Evolutionary conservation across 2,797 vertebrate genomes (phyloP).

Genomic region (Ispidina picta): DNA sequence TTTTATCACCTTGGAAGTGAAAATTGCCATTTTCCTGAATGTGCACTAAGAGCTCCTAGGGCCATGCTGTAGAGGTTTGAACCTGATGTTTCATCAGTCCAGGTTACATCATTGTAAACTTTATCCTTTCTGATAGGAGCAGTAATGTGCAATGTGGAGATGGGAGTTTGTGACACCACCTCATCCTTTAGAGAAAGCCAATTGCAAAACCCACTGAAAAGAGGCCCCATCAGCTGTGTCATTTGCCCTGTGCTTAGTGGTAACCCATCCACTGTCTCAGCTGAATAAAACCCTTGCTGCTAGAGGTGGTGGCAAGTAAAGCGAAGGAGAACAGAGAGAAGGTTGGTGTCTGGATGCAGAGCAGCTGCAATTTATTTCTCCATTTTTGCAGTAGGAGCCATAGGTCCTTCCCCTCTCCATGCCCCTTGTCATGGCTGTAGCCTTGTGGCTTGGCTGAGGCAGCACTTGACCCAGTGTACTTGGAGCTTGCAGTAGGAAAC

Average conservation of each 20-base stretch:
- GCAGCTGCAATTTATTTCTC: not conserved
- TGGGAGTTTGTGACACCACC: not conserved
- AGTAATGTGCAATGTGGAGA: accelerated
- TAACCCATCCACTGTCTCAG: not conserved
- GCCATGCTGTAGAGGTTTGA: not conserved
- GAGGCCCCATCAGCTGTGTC: accelerated
- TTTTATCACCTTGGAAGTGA: not conserved
- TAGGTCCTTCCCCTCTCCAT: not conserved
- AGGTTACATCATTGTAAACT: not conserved
- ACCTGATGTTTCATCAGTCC: not conserved
- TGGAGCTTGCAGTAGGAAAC: not conserved
- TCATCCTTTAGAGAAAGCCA: not conserved
- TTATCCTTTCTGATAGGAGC: not conserved
- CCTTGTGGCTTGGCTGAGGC: not conserved
- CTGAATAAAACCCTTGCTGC: not conserved
- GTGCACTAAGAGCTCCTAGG: not conserved
- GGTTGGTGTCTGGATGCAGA: not conserved
- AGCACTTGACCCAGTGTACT: not conserved
- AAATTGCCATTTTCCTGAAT: not conserved
- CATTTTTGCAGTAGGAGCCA: not conserved
- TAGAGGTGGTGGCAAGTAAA: not conserved
- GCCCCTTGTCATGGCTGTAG: not conserved
- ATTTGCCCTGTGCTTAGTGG: not conserved
- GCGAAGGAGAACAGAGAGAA: not conserved
- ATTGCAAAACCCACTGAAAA: not conserved